phyloP scores from a whole-genome alignment of 2,888 invertebrate species.

The Eristalinus aeneus region DNA sequence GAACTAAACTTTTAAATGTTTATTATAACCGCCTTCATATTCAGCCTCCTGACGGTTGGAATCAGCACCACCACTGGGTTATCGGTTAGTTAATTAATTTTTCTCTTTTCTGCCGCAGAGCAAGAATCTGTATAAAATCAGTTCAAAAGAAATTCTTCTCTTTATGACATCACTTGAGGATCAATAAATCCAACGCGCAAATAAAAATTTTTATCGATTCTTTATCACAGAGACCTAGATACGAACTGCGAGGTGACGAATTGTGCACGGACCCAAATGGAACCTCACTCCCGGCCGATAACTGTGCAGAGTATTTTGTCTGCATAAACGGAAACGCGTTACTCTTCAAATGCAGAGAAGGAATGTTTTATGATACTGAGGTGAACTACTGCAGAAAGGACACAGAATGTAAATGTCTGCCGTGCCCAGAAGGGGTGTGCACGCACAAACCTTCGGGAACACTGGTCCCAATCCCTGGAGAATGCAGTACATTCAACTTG shows the following conservation, averaged over 20 bases:
- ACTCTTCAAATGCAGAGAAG: not conserved
- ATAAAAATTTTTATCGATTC: not conserved
- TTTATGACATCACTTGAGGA: not conserved
- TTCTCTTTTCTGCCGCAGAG: no score
- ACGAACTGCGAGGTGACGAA: not conserved
- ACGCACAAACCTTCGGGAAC: not conserved
- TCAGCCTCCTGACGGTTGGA: not conserved
- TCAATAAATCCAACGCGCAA: not conserved
- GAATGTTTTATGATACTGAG: not conserved
- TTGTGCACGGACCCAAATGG: not conserved
- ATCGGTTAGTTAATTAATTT: not conserved
- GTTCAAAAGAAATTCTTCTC: no score
- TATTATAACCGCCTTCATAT: not conserved
- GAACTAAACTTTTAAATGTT: not conserved
- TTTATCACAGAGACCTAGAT: not conserved
- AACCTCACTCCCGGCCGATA: not conserved
- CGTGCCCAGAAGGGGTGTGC: not conserved
- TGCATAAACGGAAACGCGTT: not conserved
- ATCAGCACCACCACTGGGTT: not conserved
- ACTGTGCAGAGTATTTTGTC: not conserved
- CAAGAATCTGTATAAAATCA: no score
- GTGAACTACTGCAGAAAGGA: not conserved
- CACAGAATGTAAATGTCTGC: not conserved
- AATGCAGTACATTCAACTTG: not conserved
- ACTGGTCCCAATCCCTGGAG: not conserved